Evolutionary conservation across 2,888 invertebrate genomes (phyloP).

Genomic region (Leptinotarsa tumamoca): DNA sequence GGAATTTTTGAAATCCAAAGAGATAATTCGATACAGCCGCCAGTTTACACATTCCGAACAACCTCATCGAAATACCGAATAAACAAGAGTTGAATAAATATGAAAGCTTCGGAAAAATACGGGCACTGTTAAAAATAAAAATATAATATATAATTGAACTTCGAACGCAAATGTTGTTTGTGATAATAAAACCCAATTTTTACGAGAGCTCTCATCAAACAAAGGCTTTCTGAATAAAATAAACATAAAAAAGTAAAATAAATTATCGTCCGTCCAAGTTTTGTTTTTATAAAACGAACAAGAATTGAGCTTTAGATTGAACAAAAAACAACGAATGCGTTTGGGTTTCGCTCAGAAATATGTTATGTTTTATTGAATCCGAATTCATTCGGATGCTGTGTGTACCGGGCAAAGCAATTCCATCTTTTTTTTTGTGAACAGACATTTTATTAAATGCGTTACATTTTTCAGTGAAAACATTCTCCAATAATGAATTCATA

Average conservation of each 20-base stretch:
- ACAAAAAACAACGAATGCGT: slow-evolving; percentile 55
- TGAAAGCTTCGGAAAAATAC: slow-evolving; percentile 55
- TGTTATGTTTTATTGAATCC: slow-evolving; percentile 58
- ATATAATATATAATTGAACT: slow-evolving; percentile 65
- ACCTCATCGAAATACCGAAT: slow-evolving; percentile 54
- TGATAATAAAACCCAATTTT: slow-evolving; percentile 67
- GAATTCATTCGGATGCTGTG: slow-evolving; percentile 49
- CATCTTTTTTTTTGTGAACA: slow-evolving; percentile 42
- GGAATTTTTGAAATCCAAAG: not conserved
- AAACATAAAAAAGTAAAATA: slow-evolving; percentile 63
- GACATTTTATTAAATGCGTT: slow-evolving; percentile 42
- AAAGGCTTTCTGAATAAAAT: slow-evolving; percentile 61
- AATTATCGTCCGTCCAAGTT: slow-evolving; percentile 62
- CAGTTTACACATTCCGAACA: not conserved
- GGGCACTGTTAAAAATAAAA: slow-evolving; percentile 61
- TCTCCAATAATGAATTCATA: slow-evolving; percentile 41
- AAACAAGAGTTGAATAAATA: slow-evolving; percentile 63
- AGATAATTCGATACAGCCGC: slow-evolving; percentile 10
- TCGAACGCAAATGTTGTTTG: slow-evolving; percentile 66
- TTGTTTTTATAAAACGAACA: slow-evolving; percentile 61
- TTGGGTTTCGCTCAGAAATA: slow-evolving; percentile 53
- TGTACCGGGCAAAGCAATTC: slow-evolving; percentile 51
- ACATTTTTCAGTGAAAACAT: slow-evolving; percentile 34
- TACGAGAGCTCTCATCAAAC: slow-evolving; percentile 64
- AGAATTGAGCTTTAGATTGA: slow-evolving; percentile 58